Conservation (phyloP, 2,113 vertebrate genomes). For the Ictidomys tridecemlineatus region DNA sequence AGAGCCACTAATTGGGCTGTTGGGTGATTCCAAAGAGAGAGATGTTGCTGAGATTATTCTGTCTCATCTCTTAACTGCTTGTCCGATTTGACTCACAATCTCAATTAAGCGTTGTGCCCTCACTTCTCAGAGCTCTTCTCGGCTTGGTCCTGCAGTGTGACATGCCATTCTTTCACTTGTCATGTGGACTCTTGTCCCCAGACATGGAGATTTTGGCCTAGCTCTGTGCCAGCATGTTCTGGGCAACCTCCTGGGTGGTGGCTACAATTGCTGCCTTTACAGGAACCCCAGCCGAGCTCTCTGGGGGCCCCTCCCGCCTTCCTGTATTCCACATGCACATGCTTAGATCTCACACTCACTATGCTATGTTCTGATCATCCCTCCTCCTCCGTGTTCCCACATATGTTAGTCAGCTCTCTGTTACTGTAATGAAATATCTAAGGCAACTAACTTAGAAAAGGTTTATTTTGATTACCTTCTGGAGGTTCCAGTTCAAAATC, state of each 20-base stretch:
- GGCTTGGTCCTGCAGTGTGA: neutral
- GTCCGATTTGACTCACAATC: neutral
- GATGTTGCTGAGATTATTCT: neutral
- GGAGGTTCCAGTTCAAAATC: neutral
- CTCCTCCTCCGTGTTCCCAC: neutral
- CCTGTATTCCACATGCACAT: neutral
- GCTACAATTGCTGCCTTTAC: neutral
- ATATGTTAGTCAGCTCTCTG: neutral
- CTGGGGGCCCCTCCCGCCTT: neutral
- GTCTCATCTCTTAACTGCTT: neutral
- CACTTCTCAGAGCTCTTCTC: too few relatives aligned
- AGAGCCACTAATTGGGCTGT: slow-evolving; percentile 35
- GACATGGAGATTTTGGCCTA: neutral
- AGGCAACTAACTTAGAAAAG: neutral
- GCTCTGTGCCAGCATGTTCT: neutral
- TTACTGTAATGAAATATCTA: neutral
- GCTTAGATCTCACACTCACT: neutral
- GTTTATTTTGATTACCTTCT: neutral
- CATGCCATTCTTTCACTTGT: too few relatives aligned
- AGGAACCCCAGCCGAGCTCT: neutral
- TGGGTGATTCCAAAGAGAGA: slow-evolving; percentile 48
- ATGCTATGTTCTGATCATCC: too few relatives aligned
- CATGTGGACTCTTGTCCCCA: neutral
- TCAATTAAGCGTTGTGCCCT: neutral
- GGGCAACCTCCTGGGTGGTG: neutral